Percentiles rank a stretch among this genome's conserved stretches.
These are phyloP conservation scores for Propithecus perrieri DNA, from an alignment of 2,797 vertebrate genomes.

Conservation along the genomic window DNA sequence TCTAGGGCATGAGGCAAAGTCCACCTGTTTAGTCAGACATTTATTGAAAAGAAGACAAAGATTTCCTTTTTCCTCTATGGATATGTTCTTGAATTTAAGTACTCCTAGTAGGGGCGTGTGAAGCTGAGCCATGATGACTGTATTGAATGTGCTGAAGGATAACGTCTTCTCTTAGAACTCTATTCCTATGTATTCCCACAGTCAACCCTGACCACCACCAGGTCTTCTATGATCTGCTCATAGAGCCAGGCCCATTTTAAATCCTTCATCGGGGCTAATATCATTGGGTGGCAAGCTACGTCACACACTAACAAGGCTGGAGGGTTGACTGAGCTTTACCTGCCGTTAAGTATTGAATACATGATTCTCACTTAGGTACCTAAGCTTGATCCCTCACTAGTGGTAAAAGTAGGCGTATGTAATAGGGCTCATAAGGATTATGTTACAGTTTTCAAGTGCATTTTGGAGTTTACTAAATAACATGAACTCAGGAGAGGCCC, in stretches of 20 bases:
- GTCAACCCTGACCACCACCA: neutral
- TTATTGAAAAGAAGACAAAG: conserved; percentile 16
- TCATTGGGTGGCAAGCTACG: neutral
- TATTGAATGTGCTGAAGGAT: neutral
- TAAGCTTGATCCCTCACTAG: neutral
- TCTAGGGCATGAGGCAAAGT: conserved; percentile 30
- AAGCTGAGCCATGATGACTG: neutral
- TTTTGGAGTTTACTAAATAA: neutral
- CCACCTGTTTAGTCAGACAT: conserved; percentile 43
- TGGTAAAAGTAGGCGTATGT: neutral
- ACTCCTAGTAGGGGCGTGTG: neutral
- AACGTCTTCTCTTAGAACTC: neutral
- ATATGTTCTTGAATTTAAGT: neutral
- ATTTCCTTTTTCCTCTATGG: neutral
- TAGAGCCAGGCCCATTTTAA: neutral
- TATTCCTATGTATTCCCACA: neutral
- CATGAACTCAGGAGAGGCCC: neutral
- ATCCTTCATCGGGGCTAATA: neutral
- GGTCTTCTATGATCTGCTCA: neutral
- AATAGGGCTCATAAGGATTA: neutral
- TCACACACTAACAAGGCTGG: neutral
- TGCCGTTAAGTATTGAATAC: neutral
- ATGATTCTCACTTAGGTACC: neutral
- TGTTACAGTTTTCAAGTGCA: neutral
- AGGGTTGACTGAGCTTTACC: neutral